Percentiles rank a stretch among this genome's conserved stretches.
phyloP scores from a whole-genome alignment of 2,888 invertebrate species.

The Zygogramma bicolorata region DNA sequence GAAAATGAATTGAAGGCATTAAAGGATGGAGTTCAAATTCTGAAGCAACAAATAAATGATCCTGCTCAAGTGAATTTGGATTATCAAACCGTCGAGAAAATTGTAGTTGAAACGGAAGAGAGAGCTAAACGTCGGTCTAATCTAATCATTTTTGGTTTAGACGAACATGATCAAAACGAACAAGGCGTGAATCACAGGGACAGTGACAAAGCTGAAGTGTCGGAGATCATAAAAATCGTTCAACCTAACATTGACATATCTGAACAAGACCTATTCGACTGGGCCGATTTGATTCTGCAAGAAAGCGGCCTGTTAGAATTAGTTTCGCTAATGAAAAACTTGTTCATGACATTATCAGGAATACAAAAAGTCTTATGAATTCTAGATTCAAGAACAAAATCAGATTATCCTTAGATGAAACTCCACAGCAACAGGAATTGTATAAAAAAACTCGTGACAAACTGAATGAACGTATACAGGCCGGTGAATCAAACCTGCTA shows the following conservation, averaged over 20 bases:
- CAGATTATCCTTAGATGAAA: neutral
- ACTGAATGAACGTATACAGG: neutral
- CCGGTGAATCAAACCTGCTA: neutral
- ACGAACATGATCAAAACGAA: neutral
- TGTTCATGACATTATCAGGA: neutral
- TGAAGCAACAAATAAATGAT: too few relatives aligned
- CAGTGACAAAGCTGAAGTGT: neutral
- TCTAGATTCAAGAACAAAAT: neutral
- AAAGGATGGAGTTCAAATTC: too few relatives aligned
- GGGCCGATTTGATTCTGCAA: neutral
- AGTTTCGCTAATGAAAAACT: neutral
- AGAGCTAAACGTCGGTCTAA: constrained; percentile 4
- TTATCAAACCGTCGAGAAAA: neutral
- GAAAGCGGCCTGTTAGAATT: neutral
- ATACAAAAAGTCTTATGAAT: neutral
- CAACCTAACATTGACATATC: neutral
- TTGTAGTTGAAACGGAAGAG: neutral
- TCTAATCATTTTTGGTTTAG: constrained; percentile 1
- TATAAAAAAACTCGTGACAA: neutral
- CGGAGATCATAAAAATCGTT: neutral
- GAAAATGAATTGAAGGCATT: too few relatives aligned
- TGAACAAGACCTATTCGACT: constrained; percentile 4
- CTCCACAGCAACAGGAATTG: neutral
- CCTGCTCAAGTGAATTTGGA: neutral
- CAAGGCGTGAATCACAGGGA: neutral